Evolutionary conservation across 2,797 vertebrate genomes (phyloP).

Genomic region (Diglossa cyanea): DNA sequence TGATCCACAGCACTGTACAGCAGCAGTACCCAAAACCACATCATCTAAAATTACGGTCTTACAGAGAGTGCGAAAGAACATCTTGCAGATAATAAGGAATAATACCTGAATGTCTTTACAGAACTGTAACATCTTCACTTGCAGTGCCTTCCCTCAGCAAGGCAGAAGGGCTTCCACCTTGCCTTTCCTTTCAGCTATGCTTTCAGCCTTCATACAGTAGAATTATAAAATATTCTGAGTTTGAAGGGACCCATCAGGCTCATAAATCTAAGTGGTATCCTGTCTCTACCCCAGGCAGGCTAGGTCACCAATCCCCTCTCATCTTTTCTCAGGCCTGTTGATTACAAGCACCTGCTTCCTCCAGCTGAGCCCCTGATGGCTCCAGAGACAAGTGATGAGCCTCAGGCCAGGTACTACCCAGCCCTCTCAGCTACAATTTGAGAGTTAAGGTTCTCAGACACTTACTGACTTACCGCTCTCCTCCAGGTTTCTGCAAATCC

Average conservation of each 20-base stretch:
- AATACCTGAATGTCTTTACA: background rate
- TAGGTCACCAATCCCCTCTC: background rate
- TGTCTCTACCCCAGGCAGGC: background rate
- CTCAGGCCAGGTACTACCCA: background rate
- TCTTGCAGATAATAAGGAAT: background rate
- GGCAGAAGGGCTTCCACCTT: background rate
- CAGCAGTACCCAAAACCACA: background rate
- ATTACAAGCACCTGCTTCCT: background rate
- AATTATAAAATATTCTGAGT: background rate
- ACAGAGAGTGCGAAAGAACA: background rate
- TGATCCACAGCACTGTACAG: background rate
- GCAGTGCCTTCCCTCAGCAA: background rate
- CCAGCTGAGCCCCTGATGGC: background rate
- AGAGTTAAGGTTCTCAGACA: background rate
- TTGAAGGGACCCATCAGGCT: background rate
- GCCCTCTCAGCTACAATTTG: background rate
- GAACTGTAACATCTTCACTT: background rate
- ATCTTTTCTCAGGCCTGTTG: background rate
- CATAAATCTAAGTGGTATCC: fast-evolving
- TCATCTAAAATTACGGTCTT: background rate
- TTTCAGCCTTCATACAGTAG: background rate
- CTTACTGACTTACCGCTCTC: background rate
- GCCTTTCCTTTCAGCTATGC: background rate
- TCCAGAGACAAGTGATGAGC: background rate
- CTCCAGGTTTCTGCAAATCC: background rate